phyloP scores from a whole-genome alignment of 2,113 vertebrate species.

The Sphaerodactylus townsendi region DNA sequence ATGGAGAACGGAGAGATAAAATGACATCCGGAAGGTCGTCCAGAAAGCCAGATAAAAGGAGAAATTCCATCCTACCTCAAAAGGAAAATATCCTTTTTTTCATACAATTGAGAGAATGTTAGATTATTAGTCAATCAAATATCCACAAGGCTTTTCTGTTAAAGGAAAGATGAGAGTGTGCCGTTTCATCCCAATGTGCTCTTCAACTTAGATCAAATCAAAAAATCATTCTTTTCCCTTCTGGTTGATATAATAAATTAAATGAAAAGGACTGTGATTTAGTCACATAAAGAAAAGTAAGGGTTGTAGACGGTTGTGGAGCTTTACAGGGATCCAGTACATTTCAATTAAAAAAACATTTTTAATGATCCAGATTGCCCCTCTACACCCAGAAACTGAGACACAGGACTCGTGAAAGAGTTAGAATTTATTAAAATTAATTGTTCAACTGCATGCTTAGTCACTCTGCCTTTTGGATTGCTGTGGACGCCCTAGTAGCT shows the following conservation, averaged over 20 bases:
- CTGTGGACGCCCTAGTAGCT: too few species aligned
- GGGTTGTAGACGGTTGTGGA: slow-evolving; percentile 26
- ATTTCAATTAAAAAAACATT: too few species aligned
- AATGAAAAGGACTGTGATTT: slow-evolving; percentile 8
- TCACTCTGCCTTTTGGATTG: too few species aligned
- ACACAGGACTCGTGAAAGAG: too few species aligned
- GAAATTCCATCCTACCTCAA: background rate
- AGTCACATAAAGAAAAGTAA: slow-evolving; percentile 41
- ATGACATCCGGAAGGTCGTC: slow-evolving; percentile 22
- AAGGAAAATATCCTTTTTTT: background rate
- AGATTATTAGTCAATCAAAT: background rate
- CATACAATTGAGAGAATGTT: background rate
- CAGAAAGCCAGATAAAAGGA: background rate
- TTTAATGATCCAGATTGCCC: too few species aligned
- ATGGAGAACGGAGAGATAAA: slow-evolving; percentile 2
- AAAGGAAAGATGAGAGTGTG: slow-evolving; percentile 14
- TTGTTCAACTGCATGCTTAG: too few species aligned
- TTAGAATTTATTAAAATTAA: too few species aligned
- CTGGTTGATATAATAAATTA: slow-evolving; percentile 29
- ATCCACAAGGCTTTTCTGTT: slow-evolving; percentile 12
- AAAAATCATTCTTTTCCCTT: slow-evolving; percentile 10
- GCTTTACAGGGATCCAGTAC: background rate
- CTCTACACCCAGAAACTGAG: too few species aligned
- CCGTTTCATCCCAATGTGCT: slow-evolving; percentile 18
- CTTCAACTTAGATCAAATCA: slow-evolving; percentile 23